Evolutionary conservation across 2,888 invertebrate species (phyloP).

Genomic region (Ichneumoninae sp.): DNA sequence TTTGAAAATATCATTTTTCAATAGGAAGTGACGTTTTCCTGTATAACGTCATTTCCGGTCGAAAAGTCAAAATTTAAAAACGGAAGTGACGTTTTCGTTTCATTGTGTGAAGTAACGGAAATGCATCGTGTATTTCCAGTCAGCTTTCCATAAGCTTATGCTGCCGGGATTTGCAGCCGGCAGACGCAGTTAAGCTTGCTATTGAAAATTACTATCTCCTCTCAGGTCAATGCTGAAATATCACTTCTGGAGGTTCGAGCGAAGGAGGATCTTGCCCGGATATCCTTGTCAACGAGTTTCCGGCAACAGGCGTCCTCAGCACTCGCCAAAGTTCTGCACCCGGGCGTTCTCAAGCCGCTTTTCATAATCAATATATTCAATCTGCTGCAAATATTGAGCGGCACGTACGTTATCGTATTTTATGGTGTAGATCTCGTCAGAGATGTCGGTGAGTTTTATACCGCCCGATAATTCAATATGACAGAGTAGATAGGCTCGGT

Average conservation of each 20-base stretch:
- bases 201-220: background rate
- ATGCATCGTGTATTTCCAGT: too few relatives aligned
- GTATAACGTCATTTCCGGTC: too few relatives aligned
- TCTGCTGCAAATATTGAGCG: slow-evolving; percentile 90
- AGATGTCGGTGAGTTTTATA: slow-evolving; percentile 83
- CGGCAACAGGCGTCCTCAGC: slow-evolving; percentile 68
- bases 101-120: too few relatives aligned
- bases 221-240: slow-evolving; percentile 76
- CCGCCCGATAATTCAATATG: background rate
- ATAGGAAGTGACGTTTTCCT: too few relatives aligned
- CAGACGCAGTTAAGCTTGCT: too few relatives aligned
- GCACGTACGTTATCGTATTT: slow-evolving; percentile 91
- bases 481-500: background rate
- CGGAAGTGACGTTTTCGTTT: too few relatives aligned
- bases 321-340: slow-evolving; percentile 84
- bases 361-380: slow-evolving; percentile 91
- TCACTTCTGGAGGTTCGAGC: slow-evolving; percentile 72
- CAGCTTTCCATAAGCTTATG: background rate
- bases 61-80: too few relatives aligned
- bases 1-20: too few relatives aligned
- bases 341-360: slow-evolving; percentile 90
- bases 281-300: slow-evolving; percentile 67
- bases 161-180: too few relatives aligned
- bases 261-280: slow-evolving; percentile 71
- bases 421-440: slow-evolving; percentile 91